A percentile compares a stretch with the other conserved stretches of the same genome.
Evolutionary conservation across 64 coral and sea anemone species (phyloP).

Genomic region (Pocillopora verrucosa): DNA sequence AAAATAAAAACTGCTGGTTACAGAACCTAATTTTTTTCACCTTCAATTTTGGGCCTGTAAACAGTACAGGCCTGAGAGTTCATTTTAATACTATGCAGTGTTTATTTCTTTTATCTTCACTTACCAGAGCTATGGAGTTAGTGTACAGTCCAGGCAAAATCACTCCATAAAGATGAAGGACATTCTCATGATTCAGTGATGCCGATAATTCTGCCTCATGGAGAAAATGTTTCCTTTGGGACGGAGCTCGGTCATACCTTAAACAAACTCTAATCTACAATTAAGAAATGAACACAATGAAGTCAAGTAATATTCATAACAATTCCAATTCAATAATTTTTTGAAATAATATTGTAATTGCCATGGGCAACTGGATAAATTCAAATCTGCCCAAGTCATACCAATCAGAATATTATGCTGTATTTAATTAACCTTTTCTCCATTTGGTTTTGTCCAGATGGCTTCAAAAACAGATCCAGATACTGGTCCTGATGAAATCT

Average conservation of each 20-base stretch:
- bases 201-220: conserved; percentile 9
- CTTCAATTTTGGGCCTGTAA: too few relatives aligned
- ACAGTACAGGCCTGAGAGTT: too few relatives aligned
- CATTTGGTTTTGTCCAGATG: conserved; percentile 28
- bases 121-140: conserved; percentile 29
- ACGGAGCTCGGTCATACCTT: neutral
- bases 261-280: conserved; percentile 15
- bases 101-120: neutral
- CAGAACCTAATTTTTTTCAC: too few relatives aligned
- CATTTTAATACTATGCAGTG: too few relatives aligned
- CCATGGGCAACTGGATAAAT: too few relatives aligned
- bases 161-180: conserved; percentile 26
- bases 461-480: conserved; percentile 38
- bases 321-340: too few relatives aligned
- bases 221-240: conserved; percentile 10
- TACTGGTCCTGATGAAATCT: neutral
- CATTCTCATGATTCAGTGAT: conserved; percentile 14
- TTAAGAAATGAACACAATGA: neutral
- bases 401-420: neutral
- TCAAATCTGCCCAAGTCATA: neutral
- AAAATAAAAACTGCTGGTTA: too few relatives aligned
- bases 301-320: neutral
- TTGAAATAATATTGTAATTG: too few relatives aligned
- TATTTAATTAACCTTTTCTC: neutral
- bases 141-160: conserved; percentile 27